A percentile compares a stretch with the other conserved stretches of the same genome.
Evolutionary conservation across 2,113 vertebrate species (phyloP).

Genomic region (Procavia capensis): DNA sequence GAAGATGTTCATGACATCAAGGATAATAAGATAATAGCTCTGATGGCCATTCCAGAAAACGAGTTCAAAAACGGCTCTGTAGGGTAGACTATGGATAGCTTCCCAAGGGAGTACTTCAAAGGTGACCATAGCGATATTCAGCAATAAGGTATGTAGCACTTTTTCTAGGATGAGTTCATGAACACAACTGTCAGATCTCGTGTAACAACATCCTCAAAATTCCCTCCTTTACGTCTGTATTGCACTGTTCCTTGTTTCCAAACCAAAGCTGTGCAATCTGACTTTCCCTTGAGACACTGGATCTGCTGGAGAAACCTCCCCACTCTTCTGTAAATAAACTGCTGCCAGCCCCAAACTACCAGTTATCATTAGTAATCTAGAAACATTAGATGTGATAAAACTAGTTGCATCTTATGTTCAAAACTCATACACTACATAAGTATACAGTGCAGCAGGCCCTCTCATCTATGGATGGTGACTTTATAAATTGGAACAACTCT

Average conservation of each 20-base stretch:
- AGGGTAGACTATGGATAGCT: too few relatives aligned
- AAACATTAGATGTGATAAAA: neutral
- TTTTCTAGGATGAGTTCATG: too few relatives aligned
- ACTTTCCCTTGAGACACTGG: neutral
- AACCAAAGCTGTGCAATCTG: neutral
- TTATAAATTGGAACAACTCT: neutral
- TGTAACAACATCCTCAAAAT: slow-evolving; percentile 8
- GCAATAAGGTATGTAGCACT: too few relatives aligned
- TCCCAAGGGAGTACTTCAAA: too few relatives aligned
- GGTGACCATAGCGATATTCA: too few relatives aligned
- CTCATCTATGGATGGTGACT: neutral
- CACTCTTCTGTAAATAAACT: neutral
- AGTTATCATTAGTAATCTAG: neutral
- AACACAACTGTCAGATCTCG: too few relatives aligned
- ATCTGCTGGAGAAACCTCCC: neutral
- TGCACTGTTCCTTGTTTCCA: neutral
- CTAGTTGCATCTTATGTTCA: neutral
- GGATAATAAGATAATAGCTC: too few relatives aligned
- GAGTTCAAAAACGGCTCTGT: too few relatives aligned
- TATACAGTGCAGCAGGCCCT: neutral
- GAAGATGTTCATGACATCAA: too few relatives aligned
- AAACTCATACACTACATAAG: neutral
- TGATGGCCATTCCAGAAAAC: too few relatives aligned
- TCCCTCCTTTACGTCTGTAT: neutral
- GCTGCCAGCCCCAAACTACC: neutral